Evolutionary conservation across 2,888 invertebrate species (phyloP).

Genomic region (Microplitis deprimator): DNA sequence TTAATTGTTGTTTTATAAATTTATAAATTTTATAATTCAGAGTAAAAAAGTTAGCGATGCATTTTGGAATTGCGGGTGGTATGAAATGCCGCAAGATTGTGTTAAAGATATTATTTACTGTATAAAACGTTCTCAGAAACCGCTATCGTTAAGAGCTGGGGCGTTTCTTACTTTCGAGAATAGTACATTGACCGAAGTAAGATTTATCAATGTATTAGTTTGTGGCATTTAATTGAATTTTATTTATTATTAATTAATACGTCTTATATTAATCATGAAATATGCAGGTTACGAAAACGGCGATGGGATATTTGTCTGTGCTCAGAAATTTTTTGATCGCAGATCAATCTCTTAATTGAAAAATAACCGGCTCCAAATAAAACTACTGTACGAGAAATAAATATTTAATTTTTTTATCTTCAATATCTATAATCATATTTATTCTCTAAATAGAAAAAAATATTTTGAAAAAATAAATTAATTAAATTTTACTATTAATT

Average conservation of each 20-base stretch:
- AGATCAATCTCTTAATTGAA: neutral
- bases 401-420: too few relatives aligned
- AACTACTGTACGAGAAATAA: neutral
- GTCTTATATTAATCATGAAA: neutral
- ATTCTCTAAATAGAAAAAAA: too few relatives aligned
- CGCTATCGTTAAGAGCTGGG: conserved; percentile 73
- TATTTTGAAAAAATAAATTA: too few relatives aligned
- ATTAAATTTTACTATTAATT: too few relatives aligned
- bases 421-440: too few relatives aligned
- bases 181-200: conserved; percentile 73
- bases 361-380: neutral
- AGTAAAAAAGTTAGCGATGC: neutral
- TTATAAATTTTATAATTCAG: neutral
- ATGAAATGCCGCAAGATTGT: conserved; percentile 3
- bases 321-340: conserved; percentile 48
- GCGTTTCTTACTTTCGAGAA: conserved; percentile 74
- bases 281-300: conserved; percentile 54
- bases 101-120: conserved; percentile 61
- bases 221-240: neutral
- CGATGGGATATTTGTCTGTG: conserved; percentile 57
- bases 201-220: conserved; percentile 45
- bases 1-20: neutral
- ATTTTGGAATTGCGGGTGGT: neutral
- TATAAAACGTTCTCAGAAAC: conserved; percentile 73
- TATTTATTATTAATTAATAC: conserved; percentile 9